phyloP scores from a whole-genome alignment of 2,113 vertebrate genomes.

The Chloroceryle aenea region DNA sequence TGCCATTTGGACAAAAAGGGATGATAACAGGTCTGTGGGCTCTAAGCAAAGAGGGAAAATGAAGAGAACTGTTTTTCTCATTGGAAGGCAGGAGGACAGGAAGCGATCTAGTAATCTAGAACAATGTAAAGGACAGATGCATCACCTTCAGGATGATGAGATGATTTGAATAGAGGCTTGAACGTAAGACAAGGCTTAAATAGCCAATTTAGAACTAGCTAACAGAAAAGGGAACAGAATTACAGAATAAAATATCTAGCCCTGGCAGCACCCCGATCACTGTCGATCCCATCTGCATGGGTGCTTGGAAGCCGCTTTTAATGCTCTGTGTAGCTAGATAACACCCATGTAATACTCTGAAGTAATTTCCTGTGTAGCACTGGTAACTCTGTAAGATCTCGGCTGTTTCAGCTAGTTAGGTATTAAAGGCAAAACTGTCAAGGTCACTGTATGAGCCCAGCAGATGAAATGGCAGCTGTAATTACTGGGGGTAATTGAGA shows the following conservation, averaged over 20 bases:
- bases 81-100: background rate
- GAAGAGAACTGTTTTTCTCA: background rate
- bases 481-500: background rate
- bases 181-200: background rate
- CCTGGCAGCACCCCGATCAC: background rate
- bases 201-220: background rate
- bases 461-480: background rate
- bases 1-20: background rate
- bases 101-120: background rate
- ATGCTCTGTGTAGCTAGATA: background rate
- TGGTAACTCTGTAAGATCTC: background rate
- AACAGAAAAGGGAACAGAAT: background rate
- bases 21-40: background rate
- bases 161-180: background rate
- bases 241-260: background rate
- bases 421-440: background rate
- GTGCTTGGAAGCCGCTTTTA: background rate
- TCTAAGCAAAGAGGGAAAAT: background rate
- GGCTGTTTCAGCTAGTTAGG: background rate
- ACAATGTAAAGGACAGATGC: background rate
- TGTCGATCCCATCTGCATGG: background rate
- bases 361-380: background rate
- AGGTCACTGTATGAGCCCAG: background rate
- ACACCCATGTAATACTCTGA: background rate
- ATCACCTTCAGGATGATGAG: background rate